Evolutionary conservation across 2,888 invertebrate genomes (phyloP).

Genomic region (Mythimna impura): DNA sequence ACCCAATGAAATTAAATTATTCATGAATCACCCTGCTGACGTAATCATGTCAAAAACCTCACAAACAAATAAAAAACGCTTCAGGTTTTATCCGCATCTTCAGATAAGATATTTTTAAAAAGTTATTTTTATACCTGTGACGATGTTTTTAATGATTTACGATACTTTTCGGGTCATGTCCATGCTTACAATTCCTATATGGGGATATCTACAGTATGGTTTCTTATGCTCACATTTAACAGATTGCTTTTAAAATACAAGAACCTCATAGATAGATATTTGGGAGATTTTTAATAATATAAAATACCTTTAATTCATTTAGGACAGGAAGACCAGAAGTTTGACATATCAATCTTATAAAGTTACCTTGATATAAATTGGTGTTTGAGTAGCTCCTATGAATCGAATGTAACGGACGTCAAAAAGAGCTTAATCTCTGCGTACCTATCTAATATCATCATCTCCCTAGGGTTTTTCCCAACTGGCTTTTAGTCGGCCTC

Average conservation of each 20-base stretch:
- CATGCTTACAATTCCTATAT: neutral
- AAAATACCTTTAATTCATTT: neutral
- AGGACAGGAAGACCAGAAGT: no score
- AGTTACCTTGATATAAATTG: neutral
- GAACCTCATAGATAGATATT: no score
- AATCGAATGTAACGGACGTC: neutral
- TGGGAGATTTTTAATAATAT: no score
- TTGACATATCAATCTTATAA: neutral
- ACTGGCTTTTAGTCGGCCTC: no score
- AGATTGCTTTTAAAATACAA: no score
- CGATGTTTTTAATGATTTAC: constrained; percentile 1
- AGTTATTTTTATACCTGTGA: constrained; percentile 24
- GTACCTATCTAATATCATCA: no score
- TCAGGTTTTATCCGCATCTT: constrained; percentile 16
- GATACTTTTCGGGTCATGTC: neutral
- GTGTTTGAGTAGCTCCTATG: no score
- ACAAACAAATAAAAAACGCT: constrained; percentile 9
- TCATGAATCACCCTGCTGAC: constrained; percentile 2
- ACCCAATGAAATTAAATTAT: neutral
- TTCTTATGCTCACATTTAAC: no score
- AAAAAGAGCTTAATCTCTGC: no score
- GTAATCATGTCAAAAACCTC: neutral
- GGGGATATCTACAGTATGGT: neutral
- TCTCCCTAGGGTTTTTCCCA: no score
- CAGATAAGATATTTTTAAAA: neutral